phyloP scores from a whole-genome alignment of 2,888 invertebrate genomes.

The Pachycephus smyrnensis region DNA sequence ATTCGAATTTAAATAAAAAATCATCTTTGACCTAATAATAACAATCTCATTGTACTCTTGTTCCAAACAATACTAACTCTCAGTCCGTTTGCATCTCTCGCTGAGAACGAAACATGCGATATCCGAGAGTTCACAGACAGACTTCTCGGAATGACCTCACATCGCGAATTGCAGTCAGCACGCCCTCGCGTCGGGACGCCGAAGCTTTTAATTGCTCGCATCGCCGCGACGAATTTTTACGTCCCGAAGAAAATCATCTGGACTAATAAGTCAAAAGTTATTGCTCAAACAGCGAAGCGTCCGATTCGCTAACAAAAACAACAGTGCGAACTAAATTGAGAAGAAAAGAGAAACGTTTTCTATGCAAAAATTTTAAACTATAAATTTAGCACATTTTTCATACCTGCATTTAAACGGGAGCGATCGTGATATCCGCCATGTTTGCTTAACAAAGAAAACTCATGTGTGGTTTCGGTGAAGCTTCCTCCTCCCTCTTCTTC shows the following conservation, averaged over 20 bases:
- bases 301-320: neutral
- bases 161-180: conserved; percentile 45
- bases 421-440: neutral
- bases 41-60: neutral
- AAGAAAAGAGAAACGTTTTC: too few species aligned
- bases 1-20: too few species aligned
- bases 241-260: conserved; percentile 4
- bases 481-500: neutral
- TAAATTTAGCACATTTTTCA: neutral
- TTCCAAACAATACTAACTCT: neutral
- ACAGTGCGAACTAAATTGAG: too few species aligned
- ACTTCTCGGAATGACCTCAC: conserved; percentile 54
- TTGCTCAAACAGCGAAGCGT: neutral
- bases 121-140: conserved; percentile 51
- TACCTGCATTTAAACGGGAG: neutral
- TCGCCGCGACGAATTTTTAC: conserved; percentile 3
- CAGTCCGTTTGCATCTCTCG: conserved; percentile 33
- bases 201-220: conserved; percentile 42
- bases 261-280: neutral
- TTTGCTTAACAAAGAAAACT: neutral
- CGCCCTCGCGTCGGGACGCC: conserved; percentile 31
- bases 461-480: neutral
- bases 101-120: conserved; percentile 32
- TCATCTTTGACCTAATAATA: conserved; percentile 20
- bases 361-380: neutral